Evolutionary conservation across 2,113 vertebrate species (phyloP).

Genomic region (Pampusana beccarii): DNA sequence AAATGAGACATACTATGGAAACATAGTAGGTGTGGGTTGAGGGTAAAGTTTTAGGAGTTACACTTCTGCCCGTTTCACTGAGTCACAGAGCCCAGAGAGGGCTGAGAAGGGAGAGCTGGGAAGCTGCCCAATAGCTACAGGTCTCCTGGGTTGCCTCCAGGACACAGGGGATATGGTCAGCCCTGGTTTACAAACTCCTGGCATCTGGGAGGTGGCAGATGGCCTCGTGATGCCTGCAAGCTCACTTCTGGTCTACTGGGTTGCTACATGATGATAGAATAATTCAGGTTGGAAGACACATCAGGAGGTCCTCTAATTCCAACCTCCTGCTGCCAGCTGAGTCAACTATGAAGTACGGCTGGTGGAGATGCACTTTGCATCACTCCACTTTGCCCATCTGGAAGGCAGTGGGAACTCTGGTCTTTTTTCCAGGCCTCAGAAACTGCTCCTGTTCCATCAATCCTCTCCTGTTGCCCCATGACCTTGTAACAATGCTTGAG

Average conservation of each 20-base stretch:
- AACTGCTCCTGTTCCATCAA: background rate
- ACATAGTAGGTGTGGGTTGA: background rate
- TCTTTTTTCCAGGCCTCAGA: background rate
- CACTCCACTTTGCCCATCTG: background rate
- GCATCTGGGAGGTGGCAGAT: background rate
- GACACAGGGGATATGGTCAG: background rate
- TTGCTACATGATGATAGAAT: background rate
- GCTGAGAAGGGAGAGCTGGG: background rate
- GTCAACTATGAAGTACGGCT: background rate
- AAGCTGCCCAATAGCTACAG: background rate
- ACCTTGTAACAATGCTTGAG: background rate
- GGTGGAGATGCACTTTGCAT: background rate
- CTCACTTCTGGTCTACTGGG: background rate
- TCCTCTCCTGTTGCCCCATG: accelerated
- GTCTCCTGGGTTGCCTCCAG: background rate
- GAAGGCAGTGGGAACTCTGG: background rate
- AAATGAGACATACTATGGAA: background rate
- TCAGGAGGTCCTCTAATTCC: background rate
- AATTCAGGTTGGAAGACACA: background rate
- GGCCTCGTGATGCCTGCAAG: background rate
- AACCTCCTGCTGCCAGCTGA: background rate
- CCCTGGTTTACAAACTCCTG: background rate
- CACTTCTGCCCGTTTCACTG: background rate
- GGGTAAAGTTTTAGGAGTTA: background rate
- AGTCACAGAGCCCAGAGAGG: background rate